Evolutionary conservation across 2,888 invertebrate species (phyloP), one percentile per base, ranked within the genome.

Genomic region (Mythimna albipuncta): DNA sequence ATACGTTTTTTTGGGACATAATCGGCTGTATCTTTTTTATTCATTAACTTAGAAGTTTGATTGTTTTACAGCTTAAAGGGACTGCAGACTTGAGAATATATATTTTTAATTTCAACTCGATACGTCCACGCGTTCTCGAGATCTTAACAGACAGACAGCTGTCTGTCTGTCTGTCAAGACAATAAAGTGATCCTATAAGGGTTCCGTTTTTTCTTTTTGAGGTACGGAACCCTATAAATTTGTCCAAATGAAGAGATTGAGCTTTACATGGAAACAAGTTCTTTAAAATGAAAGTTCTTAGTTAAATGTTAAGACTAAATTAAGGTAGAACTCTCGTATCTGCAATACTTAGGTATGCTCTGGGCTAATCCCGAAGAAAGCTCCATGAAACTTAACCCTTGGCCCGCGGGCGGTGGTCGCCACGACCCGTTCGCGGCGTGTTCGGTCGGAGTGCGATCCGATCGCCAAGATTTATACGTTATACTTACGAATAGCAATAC

Each of bases 401-500:
- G 70, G 75, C 64, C 84, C 75, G 75, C 79, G 58, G 84, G 84
- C 64, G 54, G 21, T 52, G 82, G 72, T 66, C 77, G 44, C 69
- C 11, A 2, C 19, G 68, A 64, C 72, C 85, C 85, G 47, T n/a
- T 52, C 65, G 70, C 72, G 57, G 63, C 71, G 77, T 63, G 67
- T 70, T 71, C 50, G 58, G 55, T 62, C 59, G 64, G 74, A 65
- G 54, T 65, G 75, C 66, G 77, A 86, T 83, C 66, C 66, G 79
- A 86, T 84, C 85, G 67, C 72, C 52, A 78, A 79, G 87, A 85
- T 85, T 85, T 86, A 85, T 79, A 82, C 77, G 81, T 73, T 69
- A 75, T 82, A 82, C 82, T 82, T 79, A 77, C 69, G 63, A 77
- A 81, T 58, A 72, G 78, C 77, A 71, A 75, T 82, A 75, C 75